Conservation (phyloP, 1,140 invertebrate genomes). For the Drosophila simulans region DNA sequence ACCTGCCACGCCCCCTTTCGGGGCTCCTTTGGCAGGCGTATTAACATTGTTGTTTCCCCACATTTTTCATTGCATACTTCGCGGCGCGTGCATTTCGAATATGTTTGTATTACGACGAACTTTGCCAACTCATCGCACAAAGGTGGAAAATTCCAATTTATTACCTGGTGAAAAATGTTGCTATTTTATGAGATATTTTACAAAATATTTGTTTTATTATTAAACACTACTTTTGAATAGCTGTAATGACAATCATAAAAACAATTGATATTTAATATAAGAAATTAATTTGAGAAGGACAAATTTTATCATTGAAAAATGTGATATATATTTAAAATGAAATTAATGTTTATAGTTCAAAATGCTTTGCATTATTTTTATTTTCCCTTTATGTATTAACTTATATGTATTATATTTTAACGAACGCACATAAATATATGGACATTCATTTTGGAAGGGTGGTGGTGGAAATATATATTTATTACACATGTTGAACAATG, state of each 20-base stretch:
- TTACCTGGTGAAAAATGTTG: slow-evolving; percentile 47
- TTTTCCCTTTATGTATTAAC: too few species aligned
- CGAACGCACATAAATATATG: background rate
- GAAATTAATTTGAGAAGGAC: too few species aligned
- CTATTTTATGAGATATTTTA: background rate
- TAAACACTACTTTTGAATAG: too few species aligned
- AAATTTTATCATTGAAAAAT: too few species aligned
- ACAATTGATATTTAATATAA: background rate
- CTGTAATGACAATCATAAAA: background rate
- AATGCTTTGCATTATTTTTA: too few species aligned
- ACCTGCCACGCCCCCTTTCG: slow-evolving; percentile 15
- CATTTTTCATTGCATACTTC: slow-evolving; percentile 75
- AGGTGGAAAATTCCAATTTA: slow-evolving; percentile 64
- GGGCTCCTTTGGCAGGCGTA: slow-evolving; percentile 58
- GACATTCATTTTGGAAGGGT: slow-evolving; percentile 5
- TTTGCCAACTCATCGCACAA: slow-evolving; percentile 42
- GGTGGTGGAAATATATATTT: slow-evolving; percentile 73
- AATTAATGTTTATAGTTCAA: too few species aligned
- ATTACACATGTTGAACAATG: slow-evolving; percentile 81
- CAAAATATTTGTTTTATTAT: too few species aligned
- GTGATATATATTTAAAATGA: too few species aligned
- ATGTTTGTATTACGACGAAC: slow-evolving; percentile 17
- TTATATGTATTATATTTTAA: too few species aligned
- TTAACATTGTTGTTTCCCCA: slow-evolving; percentile 62
- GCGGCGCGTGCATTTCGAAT: slow-evolving; percentile 50